These are phyloP conservation scores for Phallusia fumigata DNA, from an alignment of 23 tunicate genomes.

Conservation along the genomic window DNA sequence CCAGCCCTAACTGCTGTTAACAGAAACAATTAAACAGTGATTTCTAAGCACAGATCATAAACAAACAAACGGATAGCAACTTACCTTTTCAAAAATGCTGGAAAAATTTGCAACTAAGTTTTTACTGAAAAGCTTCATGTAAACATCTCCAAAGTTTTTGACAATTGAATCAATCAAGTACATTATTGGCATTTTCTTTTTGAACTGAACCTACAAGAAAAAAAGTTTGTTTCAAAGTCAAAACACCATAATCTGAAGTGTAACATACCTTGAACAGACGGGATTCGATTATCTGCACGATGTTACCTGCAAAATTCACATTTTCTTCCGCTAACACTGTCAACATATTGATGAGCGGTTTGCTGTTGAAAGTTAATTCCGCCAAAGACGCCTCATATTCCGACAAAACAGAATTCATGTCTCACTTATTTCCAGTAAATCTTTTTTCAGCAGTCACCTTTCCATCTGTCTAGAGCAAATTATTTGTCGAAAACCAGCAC, in stretches of 20 bases:
- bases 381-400: slow-evolving; percentile 84
- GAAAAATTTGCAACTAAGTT: slow-evolving; percentile 47
- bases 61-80: no score
- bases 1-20: no score
- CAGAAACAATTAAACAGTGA: no score
- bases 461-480: no score
- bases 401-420: slow-evolving; percentile 69
- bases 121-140: slow-evolving; percentile 65
- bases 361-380: slow-evolving; percentile 89
- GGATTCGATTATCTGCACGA: slow-evolving; percentile 60
- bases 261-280: background rate
- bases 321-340: slow-evolving; percentile 90
- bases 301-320: slow-evolving; percentile 56
- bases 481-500: no score
- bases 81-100: slow-evolving; percentile 74
- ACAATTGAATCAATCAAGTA: slow-evolving; percentile 89
- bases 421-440: background rate
- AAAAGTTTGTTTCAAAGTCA: background rate
- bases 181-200: slow-evolving; percentile 62
- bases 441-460: background rate
- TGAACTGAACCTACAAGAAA: slow-evolving; percentile 51
- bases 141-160: slow-evolving; percentile 73
- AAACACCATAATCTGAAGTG: background rate
- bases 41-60: no score
- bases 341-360: slow-evolving; percentile 85